Base-by-base conservation (phyloP, 2,888 invertebrate genomes). In the Exocentrus adspersus region DNA sequence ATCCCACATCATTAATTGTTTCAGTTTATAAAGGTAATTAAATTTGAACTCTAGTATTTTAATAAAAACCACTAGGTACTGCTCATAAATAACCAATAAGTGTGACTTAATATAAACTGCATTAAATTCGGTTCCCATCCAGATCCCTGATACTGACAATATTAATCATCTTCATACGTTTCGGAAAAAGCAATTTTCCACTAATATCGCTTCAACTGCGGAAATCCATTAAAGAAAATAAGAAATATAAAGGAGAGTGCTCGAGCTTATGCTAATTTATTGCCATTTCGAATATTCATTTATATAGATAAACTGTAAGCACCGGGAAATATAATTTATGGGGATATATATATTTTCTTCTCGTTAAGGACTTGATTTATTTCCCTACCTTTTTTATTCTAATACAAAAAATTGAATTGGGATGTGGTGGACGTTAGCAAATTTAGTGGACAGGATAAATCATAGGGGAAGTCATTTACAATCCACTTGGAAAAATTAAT, bases 281-380 rank as follows among this genome's bases (percentile, higher is more conserved):
- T 51, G 30, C 50, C 50, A 30, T 51, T 51, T 32, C 28, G 50
- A 51, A 6, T 16, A 16, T 30, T 30, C 50, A 51, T 51, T 51
- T 32, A 32, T 32, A 51, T 32, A 51, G 30, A 51, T 51, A 51
- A 32, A 17, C 30, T n/a, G 19, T 32, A 32, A 10, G 6, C 17
- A 50, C 4, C 9, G 1, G 9, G 50, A 30, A 51, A 17, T 51
- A 17, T 30, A 30, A 51, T 51, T 28, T 16, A 30, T 51, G 30
- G n/a, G 9, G 30, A 30, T n/a, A 32, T 51, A 17, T 24, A n/a
- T 51, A 51, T 51, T 32, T 51, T 51, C 50, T 51, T 51, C 21
- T 19, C 50, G 32, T 51, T 51, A 51, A 32, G 16, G 30, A 14
- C 16, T 10, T 51, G 16, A 51, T 51, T 51, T 51, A 51, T 51